A percentile compares a stretch with the other conserved stretches of the same genome.
These are phyloP conservation scores for Lissonota sp. DNA, from an alignment of 2,888 invertebrate genomes.

Conservation along the genomic window DNA sequence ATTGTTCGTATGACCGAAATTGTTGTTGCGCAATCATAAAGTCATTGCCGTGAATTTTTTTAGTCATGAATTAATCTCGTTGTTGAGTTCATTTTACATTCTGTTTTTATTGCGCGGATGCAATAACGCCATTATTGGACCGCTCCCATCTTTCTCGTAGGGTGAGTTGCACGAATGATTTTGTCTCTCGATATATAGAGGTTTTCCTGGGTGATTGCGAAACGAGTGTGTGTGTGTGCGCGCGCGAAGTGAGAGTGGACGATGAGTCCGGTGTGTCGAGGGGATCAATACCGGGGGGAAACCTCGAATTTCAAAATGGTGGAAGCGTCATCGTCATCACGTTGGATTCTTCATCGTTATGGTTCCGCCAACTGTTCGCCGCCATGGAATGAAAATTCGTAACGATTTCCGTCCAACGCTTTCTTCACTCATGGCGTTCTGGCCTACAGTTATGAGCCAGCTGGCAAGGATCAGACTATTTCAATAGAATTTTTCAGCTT, in stretches of 20 bases:
- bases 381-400: slow-evolving; percentile 55
- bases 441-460: no score
- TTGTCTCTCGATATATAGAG: slow-evolving; percentile 52
- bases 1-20: no score
- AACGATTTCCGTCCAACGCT: slow-evolving; percentile 28
- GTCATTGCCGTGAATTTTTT: no score
- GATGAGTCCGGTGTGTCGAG: slow-evolving; percentile 55
- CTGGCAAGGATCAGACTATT: no score
- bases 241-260: slow-evolving; percentile 5
- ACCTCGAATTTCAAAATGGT: slow-evolving; percentile 61
- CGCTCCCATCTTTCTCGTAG: slow-evolving; percentile 34
- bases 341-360: slow-evolving; percentile 38
- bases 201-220: slow-evolving; percentile 63
- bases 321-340: slow-evolving; percentile 65
- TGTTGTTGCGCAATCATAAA: no score
- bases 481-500: no score
- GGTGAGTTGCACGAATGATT: slow-evolving; percentile 60
- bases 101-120: slow-evolving; percentile 30
- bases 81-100: neutral
- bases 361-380: slow-evolving; percentile 48
- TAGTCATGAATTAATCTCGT: no score
- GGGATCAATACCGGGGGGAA: slow-evolving; percentile 64
- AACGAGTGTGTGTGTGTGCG: slow-evolving; percentile 41
- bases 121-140: slow-evolving; percentile 55
- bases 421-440: slow-evolving; percentile 29